Evolutionary conservation across 2,113 vertebrate genomes (phyloP), one percentile per base, ranked within the genome.

Genomic region (Paedocypris sp.): DNA sequence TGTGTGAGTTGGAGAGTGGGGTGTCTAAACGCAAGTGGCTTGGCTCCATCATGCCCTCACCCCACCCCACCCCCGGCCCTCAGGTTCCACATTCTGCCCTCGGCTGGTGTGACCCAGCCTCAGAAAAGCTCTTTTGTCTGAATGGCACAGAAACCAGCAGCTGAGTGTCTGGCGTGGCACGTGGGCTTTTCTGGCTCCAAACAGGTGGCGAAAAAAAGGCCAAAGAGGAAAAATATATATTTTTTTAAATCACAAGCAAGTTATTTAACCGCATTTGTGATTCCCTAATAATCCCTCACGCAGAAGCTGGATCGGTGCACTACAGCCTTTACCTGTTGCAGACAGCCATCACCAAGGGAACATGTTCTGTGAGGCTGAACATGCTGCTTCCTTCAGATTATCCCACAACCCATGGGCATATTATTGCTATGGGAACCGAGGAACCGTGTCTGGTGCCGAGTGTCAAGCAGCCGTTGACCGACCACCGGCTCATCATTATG

Each of bases 71-170:
- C 42, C 49, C 62, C 62, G 49, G 52, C 46, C 46, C 35, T 28
- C 39, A 51, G 45, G 48, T 33, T 65, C 68, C 42, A 54, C 57
- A 54, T 73, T 75, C 47, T 69, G 62, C 59, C 69, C 59, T 51
- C 72, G 73, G 49, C 50, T 61, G n/a, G 31, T 61, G 50, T 22
- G 19, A 29, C 62, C 79, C 77, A 77, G 73, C 76, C 72, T 84
- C 81, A n/a, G n/a, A 85, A 82, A 72, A 74, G 69, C 64, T 31
- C 82, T 67, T 85, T 86, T 85, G 83, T 86, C 73, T 82, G 61
- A 75, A 72, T 39, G 73, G 75, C 78, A 74, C 79, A 82, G 85
- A 76, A 79, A 74, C 70, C 66, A 63, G 60, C 69, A 76, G 69
- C 74, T 74, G 74, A 77, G 75, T 72, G 66, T 52, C 77, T 78